Evolutionary conservation across 2,888 invertebrate species (phyloP).

Genomic region (Himalopsyche anomala): DNA sequence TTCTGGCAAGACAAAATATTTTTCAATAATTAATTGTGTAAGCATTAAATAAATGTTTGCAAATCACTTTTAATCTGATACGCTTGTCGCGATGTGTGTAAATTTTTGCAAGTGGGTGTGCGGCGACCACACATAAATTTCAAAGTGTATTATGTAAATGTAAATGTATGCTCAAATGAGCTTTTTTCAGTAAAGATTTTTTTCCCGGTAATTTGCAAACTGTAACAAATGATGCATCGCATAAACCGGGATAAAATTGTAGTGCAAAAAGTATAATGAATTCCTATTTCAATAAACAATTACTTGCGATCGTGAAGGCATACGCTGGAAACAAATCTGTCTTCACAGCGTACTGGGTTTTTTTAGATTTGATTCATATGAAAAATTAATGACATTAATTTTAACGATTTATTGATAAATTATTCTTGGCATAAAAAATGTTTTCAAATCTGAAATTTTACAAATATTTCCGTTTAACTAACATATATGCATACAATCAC

Average conservation of each 20-base stretch:
- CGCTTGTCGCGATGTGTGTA: slow-evolving; percentile 46
- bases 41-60: slow-evolving; percentile 23
- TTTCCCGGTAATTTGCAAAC: slow-evolving; percentile 63
- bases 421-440: no score
- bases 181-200: slow-evolving; percentile 63
- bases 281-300: not conserved
- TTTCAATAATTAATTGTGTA: no score
- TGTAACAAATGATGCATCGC: slow-evolving; percentile 60
- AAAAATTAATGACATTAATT: no score
- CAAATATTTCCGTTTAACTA: no score
- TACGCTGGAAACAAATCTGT: not conserved
- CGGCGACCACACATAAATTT: slow-evolving; percentile 61
- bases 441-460: no score
- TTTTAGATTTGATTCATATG: no score
- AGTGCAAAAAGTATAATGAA: not conserved
- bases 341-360: slow-evolving; percentile 3
- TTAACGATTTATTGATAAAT: no score
- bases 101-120: slow-evolving; percentile 43
- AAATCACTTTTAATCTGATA: slow-evolving; percentile 38
- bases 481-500: no score
- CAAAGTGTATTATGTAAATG: slow-evolving; percentile 65
- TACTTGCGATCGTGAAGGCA: not conserved
- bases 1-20: no score
- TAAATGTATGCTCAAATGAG: slow-evolving; percentile 64
- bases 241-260: slow-evolving; percentile 51